A percentile compares a stretch with the other conserved stretches of the same genome.
Conservation (phyloP, 2,113 vertebrate species). For the Aegithalos caudatus region DNA sequence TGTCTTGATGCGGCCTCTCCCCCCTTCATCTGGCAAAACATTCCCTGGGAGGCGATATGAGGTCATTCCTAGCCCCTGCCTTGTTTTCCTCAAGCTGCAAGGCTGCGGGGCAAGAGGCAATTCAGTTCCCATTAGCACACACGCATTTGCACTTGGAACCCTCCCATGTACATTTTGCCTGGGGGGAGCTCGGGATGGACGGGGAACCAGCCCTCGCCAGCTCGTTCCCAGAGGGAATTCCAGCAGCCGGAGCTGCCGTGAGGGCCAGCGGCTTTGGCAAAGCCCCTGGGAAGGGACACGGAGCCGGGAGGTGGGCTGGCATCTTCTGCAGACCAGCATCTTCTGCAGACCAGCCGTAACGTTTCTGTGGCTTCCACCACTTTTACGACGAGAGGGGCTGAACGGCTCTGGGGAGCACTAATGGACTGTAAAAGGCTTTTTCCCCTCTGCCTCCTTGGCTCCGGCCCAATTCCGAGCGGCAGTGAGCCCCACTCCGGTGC, state of each 20-base stretch:
- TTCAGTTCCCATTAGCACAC: constrained; percentile 55
- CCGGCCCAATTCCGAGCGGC: background rate
- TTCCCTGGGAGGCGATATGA: constrained; percentile 56
- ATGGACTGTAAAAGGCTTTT: constrained; percentile 34
- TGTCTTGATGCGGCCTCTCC: constrained; percentile 49
- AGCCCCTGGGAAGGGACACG: background rate
- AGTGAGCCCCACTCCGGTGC: background rate
- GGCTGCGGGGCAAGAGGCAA: constrained; percentile 45
- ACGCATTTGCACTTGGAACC: constrained; percentile 34
- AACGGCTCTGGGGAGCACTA: constrained; percentile 22
- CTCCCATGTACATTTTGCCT: background rate
- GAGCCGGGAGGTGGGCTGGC: background rate
- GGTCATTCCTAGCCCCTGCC: constrained; percentile 51
- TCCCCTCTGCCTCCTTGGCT: constrained; percentile 38
- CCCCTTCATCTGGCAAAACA: constrained; percentile 59
- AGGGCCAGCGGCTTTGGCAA: background rate
- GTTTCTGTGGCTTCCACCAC: constrained; percentile 36
- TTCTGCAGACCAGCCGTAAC: background rate
- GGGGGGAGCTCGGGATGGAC: background rate
- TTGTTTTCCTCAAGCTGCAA: constrained; percentile 62
- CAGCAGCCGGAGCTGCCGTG: background rate
- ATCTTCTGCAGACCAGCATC: background rate
- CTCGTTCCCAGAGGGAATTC: constrained; percentile 10
- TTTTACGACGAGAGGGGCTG: constrained; percentile 12
- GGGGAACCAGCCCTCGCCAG: background rate